Percentiles rank a stretch among this genome's conserved stretches.
These are phyloP conservation scores for Zaprionus ornatus DNA, from an alignment of 1,140 invertebrate genomes.

Conservation along the genomic window DNA sequence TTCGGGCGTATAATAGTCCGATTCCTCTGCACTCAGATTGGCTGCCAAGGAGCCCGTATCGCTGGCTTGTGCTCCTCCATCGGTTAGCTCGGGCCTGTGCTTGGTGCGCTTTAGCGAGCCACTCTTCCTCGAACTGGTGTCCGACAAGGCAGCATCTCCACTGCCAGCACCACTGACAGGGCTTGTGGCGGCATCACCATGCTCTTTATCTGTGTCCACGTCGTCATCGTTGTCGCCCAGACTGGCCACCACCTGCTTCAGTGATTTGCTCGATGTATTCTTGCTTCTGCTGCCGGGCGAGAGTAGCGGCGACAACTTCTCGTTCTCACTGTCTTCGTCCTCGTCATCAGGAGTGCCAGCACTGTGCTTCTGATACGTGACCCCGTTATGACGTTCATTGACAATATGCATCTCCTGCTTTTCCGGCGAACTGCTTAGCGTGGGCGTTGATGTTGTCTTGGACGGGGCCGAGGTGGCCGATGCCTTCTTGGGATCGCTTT, in stretches of 20 bases:
- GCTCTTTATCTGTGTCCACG: neutral
- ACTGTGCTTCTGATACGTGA: slow-evolving; percentile 42
- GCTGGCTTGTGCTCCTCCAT: slow-evolving; percentile 2
- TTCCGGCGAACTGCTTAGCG: slow-evolving; percentile 30
- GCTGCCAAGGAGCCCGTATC: slow-evolving; percentile 30
- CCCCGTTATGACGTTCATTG: slow-evolving; percentile 68
- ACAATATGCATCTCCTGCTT: slow-evolving; percentile 76
- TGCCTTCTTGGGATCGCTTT: slow-evolving; percentile 58
- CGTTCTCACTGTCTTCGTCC: slow-evolving; percentile 92
- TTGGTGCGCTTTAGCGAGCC: slow-evolving; percentile 46
- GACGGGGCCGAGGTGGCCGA: slow-evolving; percentile 43
- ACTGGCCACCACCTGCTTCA: slow-evolving; percentile 61
- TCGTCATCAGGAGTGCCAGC: slow-evolving; percentile 62
- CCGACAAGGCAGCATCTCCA: slow-evolving; percentile 14
- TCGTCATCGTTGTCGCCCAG: slow-evolving; percentile 47
- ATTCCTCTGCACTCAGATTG: slow-evolving; percentile 85
- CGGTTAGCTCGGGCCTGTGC: slow-evolving; percentile 38
- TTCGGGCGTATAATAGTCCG: slow-evolving; percentile 90
- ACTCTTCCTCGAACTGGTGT: slow-evolving; percentile 37
- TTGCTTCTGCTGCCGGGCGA: slow-evolving; percentile 84
- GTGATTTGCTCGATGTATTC: slow-evolving; percentile 55
- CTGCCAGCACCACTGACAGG: neutral
- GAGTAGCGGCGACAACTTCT: slow-evolving; percentile 90
- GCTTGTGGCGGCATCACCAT: neutral
- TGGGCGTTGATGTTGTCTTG: slow-evolving; percentile 19